Evolutionary conservation across 1,140 invertebrate species (phyloP).

Genomic region (Drosophila virilis): DNA sequence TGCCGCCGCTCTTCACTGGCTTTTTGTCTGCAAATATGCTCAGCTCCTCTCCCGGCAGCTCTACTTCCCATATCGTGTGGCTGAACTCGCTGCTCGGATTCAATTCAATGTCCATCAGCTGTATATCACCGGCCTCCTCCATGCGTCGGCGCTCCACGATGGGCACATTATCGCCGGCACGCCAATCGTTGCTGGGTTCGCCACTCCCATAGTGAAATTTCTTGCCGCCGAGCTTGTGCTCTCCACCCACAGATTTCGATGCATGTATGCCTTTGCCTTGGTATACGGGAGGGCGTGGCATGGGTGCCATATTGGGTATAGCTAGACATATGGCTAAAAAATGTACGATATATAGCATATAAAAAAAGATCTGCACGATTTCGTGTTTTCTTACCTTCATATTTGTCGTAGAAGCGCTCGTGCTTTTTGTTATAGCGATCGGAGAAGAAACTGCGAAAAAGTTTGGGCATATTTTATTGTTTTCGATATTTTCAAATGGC

Average conservation of each 20-base stretch:
- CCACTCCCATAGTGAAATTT: constrained; percentile 43
- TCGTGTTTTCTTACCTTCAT: constrained; percentile 45
- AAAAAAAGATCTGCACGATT: too few species aligned
- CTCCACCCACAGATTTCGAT: background rate
- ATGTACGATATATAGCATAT: background rate
- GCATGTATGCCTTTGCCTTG: background rate
- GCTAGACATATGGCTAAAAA: constrained; percentile 18
- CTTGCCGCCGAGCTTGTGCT: constrained; percentile 4
- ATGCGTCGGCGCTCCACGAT: constrained; percentile 58
- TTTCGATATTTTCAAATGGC: background rate
- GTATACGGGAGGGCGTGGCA: background rate
- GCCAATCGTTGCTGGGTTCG: constrained; percentile 51
- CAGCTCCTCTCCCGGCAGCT: constrained; percentile 28
- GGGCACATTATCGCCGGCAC: constrained; percentile 46
- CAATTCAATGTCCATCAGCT: constrained; percentile 44
- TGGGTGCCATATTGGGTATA: constrained; percentile 31
- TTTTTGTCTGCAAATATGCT: background rate
- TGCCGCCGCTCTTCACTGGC: background rate
- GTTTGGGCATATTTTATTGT: constrained; percentile 35
- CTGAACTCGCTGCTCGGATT: constrained; percentile 37
- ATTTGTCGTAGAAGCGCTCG: constrained; percentile 30
- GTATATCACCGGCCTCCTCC: constrained; percentile 36
- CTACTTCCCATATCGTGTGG: constrained; percentile 63
- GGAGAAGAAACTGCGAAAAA: constrained; percentile 51
- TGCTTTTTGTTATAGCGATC: constrained; percentile 48